Evolutionary conservation across 2,888 invertebrate genomes (phyloP).

Genomic region (Tenthredo distinguenda): DNA sequence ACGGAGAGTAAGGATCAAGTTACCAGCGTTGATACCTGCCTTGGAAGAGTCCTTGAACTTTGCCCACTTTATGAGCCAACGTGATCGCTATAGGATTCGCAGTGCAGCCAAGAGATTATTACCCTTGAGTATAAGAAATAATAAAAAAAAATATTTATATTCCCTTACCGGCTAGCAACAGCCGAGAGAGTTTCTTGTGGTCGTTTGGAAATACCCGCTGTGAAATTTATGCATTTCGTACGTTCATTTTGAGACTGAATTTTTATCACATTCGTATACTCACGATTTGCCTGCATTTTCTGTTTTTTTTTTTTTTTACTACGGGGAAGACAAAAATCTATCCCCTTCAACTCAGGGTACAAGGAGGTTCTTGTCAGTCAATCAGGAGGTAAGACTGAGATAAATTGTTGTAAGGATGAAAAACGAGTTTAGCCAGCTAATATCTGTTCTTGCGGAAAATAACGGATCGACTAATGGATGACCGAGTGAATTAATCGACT

Average conservation of each 20-base stretch:
- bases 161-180: neutral
- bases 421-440: neutral
- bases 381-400: neutral
- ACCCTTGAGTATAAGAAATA: neutral
- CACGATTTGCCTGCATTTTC: neutral
- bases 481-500: neutral
- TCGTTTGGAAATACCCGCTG: neutral
- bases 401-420: neutral
- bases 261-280: slow-evolving; percentile 3
- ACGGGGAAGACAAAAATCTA: neutral
- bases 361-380: neutral
- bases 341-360: neutral
- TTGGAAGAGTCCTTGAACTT: slow-evolving; percentile 52
- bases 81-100: slow-evolving; percentile 7
- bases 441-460: slow-evolving; percentile 11
- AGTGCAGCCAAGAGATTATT: slow-evolving; percentile 9
- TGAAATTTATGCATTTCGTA: neutral
- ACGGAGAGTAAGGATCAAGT: slow-evolving; percentile 60
- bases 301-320: too few species aligned
- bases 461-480: neutral
- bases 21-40: slow-evolving; percentile 53
- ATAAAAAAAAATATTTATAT: neutral
- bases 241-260: neutral
- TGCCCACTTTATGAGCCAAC: slow-evolving; percentile 35
- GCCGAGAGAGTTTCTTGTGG: neutral